Conservation (phyloP, 2,113 vertebrate genomes). For the Paralichthys olivaceus region DNA sequence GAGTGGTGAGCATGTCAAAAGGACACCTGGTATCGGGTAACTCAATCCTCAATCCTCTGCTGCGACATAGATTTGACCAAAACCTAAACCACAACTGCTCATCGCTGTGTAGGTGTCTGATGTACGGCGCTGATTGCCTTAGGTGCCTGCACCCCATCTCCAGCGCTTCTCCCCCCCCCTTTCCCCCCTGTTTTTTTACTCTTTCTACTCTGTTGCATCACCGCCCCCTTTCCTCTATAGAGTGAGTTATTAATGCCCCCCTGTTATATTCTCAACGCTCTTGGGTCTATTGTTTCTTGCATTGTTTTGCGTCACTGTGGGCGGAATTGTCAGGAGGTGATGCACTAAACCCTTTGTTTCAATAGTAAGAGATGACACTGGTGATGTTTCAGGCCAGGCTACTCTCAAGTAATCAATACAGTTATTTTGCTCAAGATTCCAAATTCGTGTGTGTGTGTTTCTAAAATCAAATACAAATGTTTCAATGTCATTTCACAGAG, state of each 20-base stretch:
- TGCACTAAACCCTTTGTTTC: background rate
- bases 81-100: conserved; percentile 21
- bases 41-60: background rate
- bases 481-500: conserved; percentile 12
- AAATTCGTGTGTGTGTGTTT: background rate
- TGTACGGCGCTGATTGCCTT: conserved; percentile 26
- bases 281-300: conserved; percentile 64
- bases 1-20: conserved; percentile 63
- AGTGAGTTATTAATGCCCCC: conserved; percentile 51
- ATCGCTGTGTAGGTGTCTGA: conserved; percentile 40
- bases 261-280: conserved; percentile 31
- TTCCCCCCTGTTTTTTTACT: conserved; percentile 27
- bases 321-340: background rate
- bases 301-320: conserved; percentile 73
- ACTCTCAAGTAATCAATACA: background rate
- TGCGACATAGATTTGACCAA: conserved; percentile 24
- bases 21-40: conserved; percentile 68
- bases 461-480: conserved; percentile 5
- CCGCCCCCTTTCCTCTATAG: conserved; percentile 38
- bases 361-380: conserved; percentile 14
- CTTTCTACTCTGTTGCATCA: conserved; percentile 83
- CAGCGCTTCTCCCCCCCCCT: conserved; percentile 25
- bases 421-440: background rate
- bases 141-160: conserved; percentile 14
- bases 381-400: background rate